Evolutionary conservation across 2,888 invertebrate genomes (phyloP).

Genomic region (Macrosoma leucophasiata): DNA sequence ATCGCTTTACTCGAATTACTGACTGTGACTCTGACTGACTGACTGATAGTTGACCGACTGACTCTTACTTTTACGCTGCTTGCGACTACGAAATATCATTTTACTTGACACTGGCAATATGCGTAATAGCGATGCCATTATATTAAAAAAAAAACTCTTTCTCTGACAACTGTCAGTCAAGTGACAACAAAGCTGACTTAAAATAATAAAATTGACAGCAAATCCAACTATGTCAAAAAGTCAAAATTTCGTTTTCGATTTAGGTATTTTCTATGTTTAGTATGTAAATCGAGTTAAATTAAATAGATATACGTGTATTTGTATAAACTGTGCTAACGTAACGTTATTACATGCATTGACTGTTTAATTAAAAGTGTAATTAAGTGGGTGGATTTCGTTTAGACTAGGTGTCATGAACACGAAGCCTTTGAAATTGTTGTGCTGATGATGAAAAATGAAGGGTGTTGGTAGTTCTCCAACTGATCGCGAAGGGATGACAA

Average conservation of each 20-base stretch:
- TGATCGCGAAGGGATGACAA: conserved; percentile 77
- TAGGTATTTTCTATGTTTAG: conserved; percentile 35
- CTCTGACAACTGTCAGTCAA: too few species aligned
- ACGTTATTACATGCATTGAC: not conserved
- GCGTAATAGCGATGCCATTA: too few species aligned
- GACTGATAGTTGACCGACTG: too few species aligned
- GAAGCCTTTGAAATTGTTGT: conserved; percentile 45
- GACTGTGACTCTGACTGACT: too few species aligned
- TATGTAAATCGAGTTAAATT: conserved; percentile 33
- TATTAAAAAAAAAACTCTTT: too few species aligned
- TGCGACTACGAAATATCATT: too few species aligned
- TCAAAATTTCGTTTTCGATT: conserved; percentile 46
- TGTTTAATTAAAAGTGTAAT: conserved; percentile 14
- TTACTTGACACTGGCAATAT: too few species aligned
- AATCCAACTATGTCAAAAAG: too few species aligned
- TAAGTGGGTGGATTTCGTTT: conserved; percentile 65
- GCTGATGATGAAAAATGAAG: conserved; percentile 77
- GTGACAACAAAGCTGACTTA: too few species aligned
- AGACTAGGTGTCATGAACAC: conserved; percentile 62
- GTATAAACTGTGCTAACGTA: conserved; percentile 6
- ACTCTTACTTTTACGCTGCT: too few species aligned
- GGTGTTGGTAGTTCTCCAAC: conserved; percentile 68
- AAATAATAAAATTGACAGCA: conserved; percentile 46
- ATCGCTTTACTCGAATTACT: too few species aligned
- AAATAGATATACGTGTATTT: conserved; percentile 25